Base-by-base conservation (phyloP, 2,797 vertebrate species). In the Rhodeus uyekii region DNA sequence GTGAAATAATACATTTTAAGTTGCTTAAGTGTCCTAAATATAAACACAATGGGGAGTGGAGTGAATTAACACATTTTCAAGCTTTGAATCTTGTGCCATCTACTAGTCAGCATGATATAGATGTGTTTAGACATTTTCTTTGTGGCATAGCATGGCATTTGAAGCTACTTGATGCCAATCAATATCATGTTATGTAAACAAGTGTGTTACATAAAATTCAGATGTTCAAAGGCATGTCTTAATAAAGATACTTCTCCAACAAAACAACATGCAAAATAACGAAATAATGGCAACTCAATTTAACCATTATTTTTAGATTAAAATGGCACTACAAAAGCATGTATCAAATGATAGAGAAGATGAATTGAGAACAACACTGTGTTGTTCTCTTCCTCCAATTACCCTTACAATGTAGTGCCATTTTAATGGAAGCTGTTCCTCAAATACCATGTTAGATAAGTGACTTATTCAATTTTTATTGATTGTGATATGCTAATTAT, bases 121-220 rank as follows among this genome's bases (percentile, higher is more conserved):
- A 78, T 50, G 61, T 19, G 50, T 50, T 65, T 7, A 48, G 61
- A 65, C 46, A 48, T 24, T 29, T 24, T 24, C 38, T 74, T 27
- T 53, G 1, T 0, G 6, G n/a, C 64, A 55, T 36, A 68, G 34
- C 63, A 67, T 78, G 63, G 68, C 24, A 78, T 78, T 50, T 36
- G 44, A 65, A 27, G 44, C 29, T 48, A 77, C 64, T 48, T 64
- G 75, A n/a, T 19, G 16, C 18, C 7, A 2, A 65, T 50, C 76
- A 77, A 64, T 77, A 65, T 78, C 4, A 76, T 46, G 18, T n/a
- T 76, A 60, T 64, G 22, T 34, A 77, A 64, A 64, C 75, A 64
- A 77, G 46, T 48, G 60, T 42, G 36, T 77, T 77, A 34, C 12
- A 48, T 46, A 46, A 32, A 39, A 32, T 32, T 44, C 22, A 64